These are phyloP conservation scores for Emys orbicularis DNA, from an alignment of 2,797 vertebrate genomes.

Conservation along the genomic window DNA sequence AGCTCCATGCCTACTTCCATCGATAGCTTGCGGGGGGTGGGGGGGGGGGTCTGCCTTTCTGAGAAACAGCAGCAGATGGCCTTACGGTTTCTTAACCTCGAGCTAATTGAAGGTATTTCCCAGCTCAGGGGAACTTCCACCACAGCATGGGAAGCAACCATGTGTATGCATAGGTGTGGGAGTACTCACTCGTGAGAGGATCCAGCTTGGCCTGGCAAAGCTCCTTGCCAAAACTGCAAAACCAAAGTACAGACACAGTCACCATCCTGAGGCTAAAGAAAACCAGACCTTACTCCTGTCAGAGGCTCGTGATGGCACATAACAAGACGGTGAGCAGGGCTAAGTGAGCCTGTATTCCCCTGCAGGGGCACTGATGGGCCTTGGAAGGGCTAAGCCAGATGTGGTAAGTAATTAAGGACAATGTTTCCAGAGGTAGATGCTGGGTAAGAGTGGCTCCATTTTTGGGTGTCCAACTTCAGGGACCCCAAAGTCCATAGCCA, in stretches of 20 bases:
- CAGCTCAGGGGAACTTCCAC: neutral
- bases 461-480: neutral
- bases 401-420: neutral
- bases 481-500: neutral
- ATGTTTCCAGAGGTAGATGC: neutral
- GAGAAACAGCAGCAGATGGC: neutral
- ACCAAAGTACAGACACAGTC: conserved; percentile 20
- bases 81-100: neutral
- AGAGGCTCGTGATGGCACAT: neutral
- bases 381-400: neutral
- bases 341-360: neutral
- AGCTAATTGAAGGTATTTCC: neutral
- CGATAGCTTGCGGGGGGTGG: no score
- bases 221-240: conserved; percentile 93
- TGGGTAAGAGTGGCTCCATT: neutral
- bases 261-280: neutral
- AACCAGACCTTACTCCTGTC: neutral
- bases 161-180: neutral
- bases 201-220: conserved; percentile 90
- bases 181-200: conserved; percentile 93
- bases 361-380: neutral
- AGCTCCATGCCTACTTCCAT: neutral
- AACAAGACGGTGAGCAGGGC: neutral
- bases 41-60: neutral
- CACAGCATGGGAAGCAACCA: neutral